These are phyloP conservation scores for Odontocolon sp. DNA, from an alignment of 2,888 invertebrate species.

Conservation along the genomic window DNA sequence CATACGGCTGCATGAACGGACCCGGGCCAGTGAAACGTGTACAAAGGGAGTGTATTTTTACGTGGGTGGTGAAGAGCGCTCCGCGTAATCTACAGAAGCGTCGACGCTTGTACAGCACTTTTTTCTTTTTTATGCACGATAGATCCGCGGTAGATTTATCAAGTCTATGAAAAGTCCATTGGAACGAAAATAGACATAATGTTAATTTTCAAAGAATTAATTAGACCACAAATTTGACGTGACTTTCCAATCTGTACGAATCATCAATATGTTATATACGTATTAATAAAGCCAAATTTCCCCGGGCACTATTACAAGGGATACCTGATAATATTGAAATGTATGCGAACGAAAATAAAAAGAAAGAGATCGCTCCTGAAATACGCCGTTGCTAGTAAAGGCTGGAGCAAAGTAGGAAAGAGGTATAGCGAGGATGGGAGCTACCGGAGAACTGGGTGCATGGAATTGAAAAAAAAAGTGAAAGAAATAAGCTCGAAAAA, in stretches of 20 bases:
- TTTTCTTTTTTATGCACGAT: too few relatives aligned
- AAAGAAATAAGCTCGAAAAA: conserved; percentile 56
- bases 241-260: too few relatives aligned
- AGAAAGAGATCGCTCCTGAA: conserved; percentile 52
- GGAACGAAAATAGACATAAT: too few relatives aligned
- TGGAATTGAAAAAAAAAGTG: conserved; percentile 40
- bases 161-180: too few relatives aligned
- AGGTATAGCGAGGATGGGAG: conserved; percentile 29
- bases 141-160: too few relatives aligned
- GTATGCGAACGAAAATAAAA: conserved; percentile 12
- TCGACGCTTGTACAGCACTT: conserved; percentile 26
- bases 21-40: conserved; percentile 56
- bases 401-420: conserved; percentile 34
- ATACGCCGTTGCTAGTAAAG: conserved; percentile 47
- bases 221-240: too few relatives aligned
- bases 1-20: conserved; percentile 59
- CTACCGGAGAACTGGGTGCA: conserved; percentile 38
- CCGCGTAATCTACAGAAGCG: conserved; percentile 19
- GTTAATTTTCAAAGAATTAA: too few relatives aligned
- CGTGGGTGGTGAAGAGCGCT: conserved; percentile 49
- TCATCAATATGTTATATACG: not conserved
- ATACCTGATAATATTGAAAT: conserved; percentile 29
- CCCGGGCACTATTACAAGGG: not conserved
- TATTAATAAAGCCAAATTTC: conserved; percentile 3
- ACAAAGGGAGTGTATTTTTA: conserved; percentile 66